Percentiles rank a stretch among this genome's conserved stretches.
Evolutionary conservation across 1,140 invertebrate genomes (phyloP).

Genomic region (Spodoptera frugiperda): DNA sequence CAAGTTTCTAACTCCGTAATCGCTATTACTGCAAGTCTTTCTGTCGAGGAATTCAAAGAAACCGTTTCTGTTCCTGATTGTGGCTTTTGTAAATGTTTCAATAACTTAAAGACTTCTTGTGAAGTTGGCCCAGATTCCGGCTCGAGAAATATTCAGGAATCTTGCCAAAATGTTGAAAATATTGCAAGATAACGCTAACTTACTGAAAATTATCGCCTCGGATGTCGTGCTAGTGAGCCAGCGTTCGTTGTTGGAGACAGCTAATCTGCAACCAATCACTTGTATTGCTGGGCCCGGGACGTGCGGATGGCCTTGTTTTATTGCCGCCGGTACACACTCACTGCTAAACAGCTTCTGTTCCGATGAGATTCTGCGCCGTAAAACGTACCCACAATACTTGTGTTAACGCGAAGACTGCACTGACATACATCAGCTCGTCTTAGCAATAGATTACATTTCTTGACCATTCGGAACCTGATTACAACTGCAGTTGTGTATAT

Average conservation of each 20-base stretch:
- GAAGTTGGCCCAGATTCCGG: slow-evolving; percentile 5
- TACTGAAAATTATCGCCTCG: slow-evolving; percentile 26
- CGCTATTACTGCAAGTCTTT: slow-evolving; percentile 33
- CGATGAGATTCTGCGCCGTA: not conserved
- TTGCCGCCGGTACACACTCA: slow-evolving; percentile 3
- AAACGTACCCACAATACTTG: slow-evolving; percentile 6
- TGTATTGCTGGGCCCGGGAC: not conserved
- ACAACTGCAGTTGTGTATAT: too few relatives aligned
- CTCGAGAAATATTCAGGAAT: slow-evolving; percentile 26
- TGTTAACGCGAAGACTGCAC: not conserved
- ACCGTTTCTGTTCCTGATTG: slow-evolving; percentile 36
- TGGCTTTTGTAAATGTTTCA: slow-evolving; percentile 30
- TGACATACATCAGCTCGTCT: too few relatives aligned
- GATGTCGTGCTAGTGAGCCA: not conserved
- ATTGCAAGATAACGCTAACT: slow-evolving; percentile 28
- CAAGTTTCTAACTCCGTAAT: slow-evolving; percentile 42
- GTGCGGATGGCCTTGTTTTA: not conserved
- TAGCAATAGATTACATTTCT: too few relatives aligned
- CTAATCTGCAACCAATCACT: slow-evolving; percentile 32
- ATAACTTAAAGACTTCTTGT: slow-evolving; percentile 34
- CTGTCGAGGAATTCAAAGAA: slow-evolving; percentile 26
- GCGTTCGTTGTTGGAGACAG: slow-evolving; percentile 6
- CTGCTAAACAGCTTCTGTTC: slow-evolving; percentile 3
- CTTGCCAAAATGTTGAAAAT: slow-evolving; percentile 35
- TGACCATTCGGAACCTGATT: too few relatives aligned